Evolutionary conservation across 2,888 invertebrate genomes (phyloP).

Genomic region (Caenorhabditis sp.): DNA sequence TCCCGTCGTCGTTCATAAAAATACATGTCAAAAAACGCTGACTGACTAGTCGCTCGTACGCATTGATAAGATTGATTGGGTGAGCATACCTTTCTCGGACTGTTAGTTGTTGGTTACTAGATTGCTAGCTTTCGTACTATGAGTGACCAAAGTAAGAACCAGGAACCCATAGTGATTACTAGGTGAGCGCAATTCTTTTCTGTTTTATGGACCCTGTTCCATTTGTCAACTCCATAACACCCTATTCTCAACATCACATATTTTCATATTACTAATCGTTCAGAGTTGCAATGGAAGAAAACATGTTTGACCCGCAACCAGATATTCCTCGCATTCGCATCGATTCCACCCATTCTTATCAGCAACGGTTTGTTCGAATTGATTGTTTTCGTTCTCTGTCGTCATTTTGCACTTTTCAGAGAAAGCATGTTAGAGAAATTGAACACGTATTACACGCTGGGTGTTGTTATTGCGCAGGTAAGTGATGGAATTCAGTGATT

Average conservation of each 20-base stretch:
- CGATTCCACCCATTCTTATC: conserved; percentile 62
- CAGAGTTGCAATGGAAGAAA: conserved; percentile 71
- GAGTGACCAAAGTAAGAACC: conserved; percentile 12
- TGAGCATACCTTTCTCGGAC: conserved; percentile 18
- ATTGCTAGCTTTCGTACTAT: neutral
- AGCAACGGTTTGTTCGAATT: conserved; percentile 36
- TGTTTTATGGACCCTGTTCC: too few species aligned
- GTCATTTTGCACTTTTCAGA: conserved; percentile 45
- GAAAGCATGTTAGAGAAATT: conserved; percentile 47
- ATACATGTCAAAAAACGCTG: conserved; percentile 36
- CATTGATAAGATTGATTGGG: conserved; percentile 53
- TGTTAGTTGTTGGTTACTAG: conserved; percentile 16
- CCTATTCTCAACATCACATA: neutral
- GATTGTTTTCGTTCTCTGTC: neutral
- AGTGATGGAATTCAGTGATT: neutral
- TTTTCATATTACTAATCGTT: too few species aligned
- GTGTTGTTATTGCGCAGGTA: conserved; percentile 60
- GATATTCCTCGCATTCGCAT: conserved; percentile 57
- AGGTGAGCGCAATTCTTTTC: too few species aligned
- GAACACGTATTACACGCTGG: conserved; percentile 44
- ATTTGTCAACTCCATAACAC: too few species aligned
- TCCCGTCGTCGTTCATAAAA: conserved; percentile 4
- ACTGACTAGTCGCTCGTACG: conserved; percentile 27
- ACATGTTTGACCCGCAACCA: conserved; percentile 66
- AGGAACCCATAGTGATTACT: conserved; percentile 29